Base-by-base conservation (phyloP, 2,888 invertebrate species). In the Hartigia nigra region DNA sequence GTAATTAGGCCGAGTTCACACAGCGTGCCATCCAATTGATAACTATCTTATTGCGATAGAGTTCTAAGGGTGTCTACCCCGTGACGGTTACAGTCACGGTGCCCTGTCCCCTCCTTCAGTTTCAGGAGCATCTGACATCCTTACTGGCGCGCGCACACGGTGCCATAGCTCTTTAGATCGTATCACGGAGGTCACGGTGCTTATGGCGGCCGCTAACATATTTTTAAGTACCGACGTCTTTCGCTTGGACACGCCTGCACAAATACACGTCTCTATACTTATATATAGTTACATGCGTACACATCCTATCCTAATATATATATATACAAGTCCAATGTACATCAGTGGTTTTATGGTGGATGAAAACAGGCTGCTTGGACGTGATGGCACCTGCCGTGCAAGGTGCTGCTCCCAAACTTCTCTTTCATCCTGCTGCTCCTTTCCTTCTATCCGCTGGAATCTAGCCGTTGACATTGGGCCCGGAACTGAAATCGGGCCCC, bases 171-270 rank as follows among this genome's bases (percentile, higher is more conserved):
- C 84, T 89, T 86, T 85, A 90, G 91, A 91, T 91, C 86, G 80
- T 91, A 91, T 91, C 91, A 85, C 86, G 86, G 88, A 90, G 91
- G 91, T 91, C 91, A 91, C 89, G 91, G 90, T 90, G 88, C 89
- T 91, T 91, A 90, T 90, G 87, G 87, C 87, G 87, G 84, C 86
- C 87, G 88, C 89, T 87, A 91, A 90, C 90, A 90, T 89, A 90
- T 89, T 90, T 91, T 91, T 91, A 90, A 90, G 88, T 87, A 89
- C 86, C 87, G 85, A 81, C 82, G 80, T 79, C 74, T 74, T 74
- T 69, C 77, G 74, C 39, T 78, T 74, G 35, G n/a, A 35, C 31
- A 74, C 75, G 75, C 70, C 39, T 31, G 39, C 34, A 76, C 77
- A 76, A 70, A 74, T 76, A 74, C 78, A 55, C 75, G 75, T 69